phyloP scores from a whole-genome alignment of 1,140 invertebrate species.

The Drosophila kepulauana region DNA sequence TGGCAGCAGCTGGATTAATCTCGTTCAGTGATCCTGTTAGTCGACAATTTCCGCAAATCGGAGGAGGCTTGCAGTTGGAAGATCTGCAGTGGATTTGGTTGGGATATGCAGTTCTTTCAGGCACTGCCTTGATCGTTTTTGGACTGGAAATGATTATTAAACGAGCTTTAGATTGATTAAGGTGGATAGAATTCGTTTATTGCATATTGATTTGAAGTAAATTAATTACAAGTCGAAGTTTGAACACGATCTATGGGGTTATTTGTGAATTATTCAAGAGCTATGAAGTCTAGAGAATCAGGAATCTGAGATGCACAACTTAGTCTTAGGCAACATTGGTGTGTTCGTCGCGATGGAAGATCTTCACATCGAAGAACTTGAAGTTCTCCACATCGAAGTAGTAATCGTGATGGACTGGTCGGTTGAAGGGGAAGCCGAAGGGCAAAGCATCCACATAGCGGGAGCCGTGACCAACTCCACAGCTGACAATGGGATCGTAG shows the following conservation, averaged over 20 bases:
- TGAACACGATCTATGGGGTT: conserved; percentile 37
- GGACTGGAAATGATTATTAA: conserved; percentile 9
- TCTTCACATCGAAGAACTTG: conserved; percentile 88
- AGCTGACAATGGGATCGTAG: conserved; percentile 72
- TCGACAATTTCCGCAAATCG: not conserved
- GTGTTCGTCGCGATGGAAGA: conserved; percentile 87
- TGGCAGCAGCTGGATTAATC: conserved; percentile 54
- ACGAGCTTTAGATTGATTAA: not conserved
- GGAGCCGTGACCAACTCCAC: conserved; percentile 84
- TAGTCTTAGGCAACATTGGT: conserved; percentile 66
- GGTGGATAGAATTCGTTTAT: conserved; percentile 35
- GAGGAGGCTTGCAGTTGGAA: conserved; percentile 8
- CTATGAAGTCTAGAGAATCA: conserved; percentile 6
- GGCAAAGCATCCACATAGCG: conserved; percentile 85
- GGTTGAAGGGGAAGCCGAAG: conserved; percentile 90
- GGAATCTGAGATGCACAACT: conserved; percentile 52
- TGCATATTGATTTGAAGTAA: conserved; percentile 32
- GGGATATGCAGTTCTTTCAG: conserved; percentile 16
- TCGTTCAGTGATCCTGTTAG: conserved; percentile 49
- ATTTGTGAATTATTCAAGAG: conserved; percentile 21
- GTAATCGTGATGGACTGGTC: conserved; percentile 86
- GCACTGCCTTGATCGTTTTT: conserved; percentile 7
- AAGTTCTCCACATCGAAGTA: conserved; percentile 88
- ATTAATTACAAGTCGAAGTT: conserved; percentile 21
- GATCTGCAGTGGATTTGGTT: conserved; percentile 45